A percentile compares a stretch with the other conserved stretches of the same genome.
Evolutionary conservation across 2,797 vertebrate species (phyloP).

Genomic region (Micrastur ruficollis): DNA sequence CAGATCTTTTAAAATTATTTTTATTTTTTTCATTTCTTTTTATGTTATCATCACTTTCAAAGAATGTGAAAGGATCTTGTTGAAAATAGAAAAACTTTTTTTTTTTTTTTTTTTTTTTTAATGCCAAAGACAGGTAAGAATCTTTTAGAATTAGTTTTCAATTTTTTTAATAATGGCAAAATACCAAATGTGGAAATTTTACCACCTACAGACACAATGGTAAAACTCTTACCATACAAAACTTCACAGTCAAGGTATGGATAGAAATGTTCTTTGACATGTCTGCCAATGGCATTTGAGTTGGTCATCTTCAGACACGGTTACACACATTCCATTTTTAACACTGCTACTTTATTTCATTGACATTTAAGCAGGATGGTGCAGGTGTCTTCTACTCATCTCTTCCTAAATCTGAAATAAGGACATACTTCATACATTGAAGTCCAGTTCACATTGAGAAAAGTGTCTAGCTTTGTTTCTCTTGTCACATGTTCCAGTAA

Average conservation of each 20-base stretch:
- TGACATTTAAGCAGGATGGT: not conserved
- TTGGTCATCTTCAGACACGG: not conserved
- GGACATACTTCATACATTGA: not conserved
- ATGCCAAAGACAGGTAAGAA: not conserved
- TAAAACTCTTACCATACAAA: not conserved
- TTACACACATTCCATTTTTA: not conserved
- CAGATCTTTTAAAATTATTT: not conserved
- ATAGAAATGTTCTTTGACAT: not conserved
- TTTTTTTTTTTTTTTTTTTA: not conserved
- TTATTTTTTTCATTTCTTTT: not conserved
- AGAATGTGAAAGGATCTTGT: not conserved
- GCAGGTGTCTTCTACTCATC: not conserved
- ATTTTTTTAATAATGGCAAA: not conserved
- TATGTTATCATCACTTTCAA: not conserved
- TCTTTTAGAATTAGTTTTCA: not conserved
- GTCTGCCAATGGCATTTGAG: not conserved
- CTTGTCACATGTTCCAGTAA: not conserved
- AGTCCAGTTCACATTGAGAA: not conserved
- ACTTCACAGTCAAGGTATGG: not conserved
- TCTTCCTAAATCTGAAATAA: not conserved
- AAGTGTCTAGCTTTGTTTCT: not conserved
- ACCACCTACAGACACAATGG: not conserved
- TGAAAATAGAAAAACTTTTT: not conserved
- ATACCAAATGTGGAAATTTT: not conserved
- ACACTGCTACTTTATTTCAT: not conserved